A percentile compares a stretch with the other conserved stretches of the same genome.
Conservation (phyloP, 2,797 vertebrate species). For the Meriones psammophilus region DNA sequence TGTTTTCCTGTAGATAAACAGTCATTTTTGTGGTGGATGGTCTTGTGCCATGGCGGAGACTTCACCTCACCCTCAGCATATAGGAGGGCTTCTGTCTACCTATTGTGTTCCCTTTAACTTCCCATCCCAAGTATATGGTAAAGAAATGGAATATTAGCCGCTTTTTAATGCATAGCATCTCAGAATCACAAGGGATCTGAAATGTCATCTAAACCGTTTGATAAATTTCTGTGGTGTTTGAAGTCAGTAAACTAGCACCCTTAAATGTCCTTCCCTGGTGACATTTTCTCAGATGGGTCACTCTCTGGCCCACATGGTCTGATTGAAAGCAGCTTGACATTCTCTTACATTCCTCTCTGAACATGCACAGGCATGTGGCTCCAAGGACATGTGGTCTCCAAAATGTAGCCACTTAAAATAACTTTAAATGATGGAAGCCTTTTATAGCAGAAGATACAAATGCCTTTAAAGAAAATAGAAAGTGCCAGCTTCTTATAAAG, state of each 20-base stretch:
- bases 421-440: neutral
- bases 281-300: neutral
- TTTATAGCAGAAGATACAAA: neutral
- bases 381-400: neutral
- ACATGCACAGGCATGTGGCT: rapidly evolving
- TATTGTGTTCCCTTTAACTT: neutral
- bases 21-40: neutral
- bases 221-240: neutral
- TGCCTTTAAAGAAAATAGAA: neutral
- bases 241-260: neutral
- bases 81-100: rapidly evolving
- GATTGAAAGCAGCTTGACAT: neutral
- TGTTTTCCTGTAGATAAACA: neutral
- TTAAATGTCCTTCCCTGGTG: neutral
- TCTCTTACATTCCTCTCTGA: neutral
- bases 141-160: neutral
- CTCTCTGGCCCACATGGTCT: neutral
- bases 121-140: neutral
- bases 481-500: neutral
- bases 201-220: neutral
- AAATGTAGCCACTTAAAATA: neutral
- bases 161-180: neutral
- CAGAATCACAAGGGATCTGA: neutral
- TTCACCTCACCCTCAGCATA: rapidly evolving
- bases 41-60: rapidly evolving